A percentile compares a stretch with the other conserved stretches of the same genome.
Conservation (phyloP, 37 sponge, comb jelly and placozoan species). For the Beroe ovata region DNA sequence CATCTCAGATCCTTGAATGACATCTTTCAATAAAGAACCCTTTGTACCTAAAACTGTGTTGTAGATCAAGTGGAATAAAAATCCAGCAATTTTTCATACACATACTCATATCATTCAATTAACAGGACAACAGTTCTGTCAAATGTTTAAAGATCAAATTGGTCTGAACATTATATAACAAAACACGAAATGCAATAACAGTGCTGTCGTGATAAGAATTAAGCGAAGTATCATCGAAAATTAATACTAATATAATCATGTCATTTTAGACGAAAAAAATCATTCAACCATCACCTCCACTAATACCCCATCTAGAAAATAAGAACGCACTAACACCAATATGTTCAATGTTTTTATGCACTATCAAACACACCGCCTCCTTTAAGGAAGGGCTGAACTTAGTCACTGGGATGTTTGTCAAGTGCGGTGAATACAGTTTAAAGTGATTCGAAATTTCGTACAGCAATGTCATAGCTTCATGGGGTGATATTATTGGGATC, state of each 20-base stretch:
- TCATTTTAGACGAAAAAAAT: too few species aligned
- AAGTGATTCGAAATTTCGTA: constrained; percentile 27
- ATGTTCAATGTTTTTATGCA: constrained; percentile 52
- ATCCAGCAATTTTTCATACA: too few species aligned
- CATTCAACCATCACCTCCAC: not conserved
- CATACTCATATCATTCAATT: too few species aligned
- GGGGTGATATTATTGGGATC: constrained; percentile 27
- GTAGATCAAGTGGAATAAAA: not conserved
- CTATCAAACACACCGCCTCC: constrained; percentile 26
- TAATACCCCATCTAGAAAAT: constrained; percentile 31
- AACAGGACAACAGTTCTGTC: too few species aligned
- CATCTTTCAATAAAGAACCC: too few species aligned
- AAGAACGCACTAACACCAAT: constrained; percentile 18
- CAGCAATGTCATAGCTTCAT: constrained; percentile 23
- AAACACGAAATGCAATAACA: too few species aligned
- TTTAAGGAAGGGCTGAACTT: not conserved
- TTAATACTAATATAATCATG: too few species aligned
- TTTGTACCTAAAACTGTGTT: too few species aligned
- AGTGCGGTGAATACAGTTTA: not conserved
- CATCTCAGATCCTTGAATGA: constrained; percentile 89
- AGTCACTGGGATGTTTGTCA: constrained; percentile 7
- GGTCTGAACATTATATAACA: too few species aligned
- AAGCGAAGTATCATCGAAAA: too few species aligned
- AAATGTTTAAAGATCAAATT: too few species aligned
- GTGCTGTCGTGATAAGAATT: too few species aligned